Conservation (phyloP, 2,797 vertebrate genomes). For the Benthosema pterotum region DNA sequence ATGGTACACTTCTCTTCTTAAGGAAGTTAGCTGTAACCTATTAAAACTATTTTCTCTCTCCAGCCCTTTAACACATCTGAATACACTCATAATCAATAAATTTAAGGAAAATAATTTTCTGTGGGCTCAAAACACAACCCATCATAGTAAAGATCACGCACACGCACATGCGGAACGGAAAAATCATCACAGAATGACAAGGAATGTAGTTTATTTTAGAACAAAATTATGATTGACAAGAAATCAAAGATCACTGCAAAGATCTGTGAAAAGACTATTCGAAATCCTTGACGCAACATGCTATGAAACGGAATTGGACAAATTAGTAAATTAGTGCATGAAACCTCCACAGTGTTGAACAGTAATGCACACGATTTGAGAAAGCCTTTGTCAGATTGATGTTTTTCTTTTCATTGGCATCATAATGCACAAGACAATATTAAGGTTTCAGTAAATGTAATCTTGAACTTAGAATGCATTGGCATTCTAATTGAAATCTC, state of each 20-base stretch:
- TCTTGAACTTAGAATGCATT: no score
- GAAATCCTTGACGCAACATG: conserved; percentile 1
- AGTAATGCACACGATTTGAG: conserved; percentile 29
- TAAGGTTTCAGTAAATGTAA: conserved; percentile 7
- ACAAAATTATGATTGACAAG: conserved; percentile 40
- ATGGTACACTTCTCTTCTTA: no score
- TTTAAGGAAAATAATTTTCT: no score
- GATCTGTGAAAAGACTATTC: not conserved
- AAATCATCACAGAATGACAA: conserved; percentile 37
- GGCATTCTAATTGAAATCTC: conserved; percentile 15
- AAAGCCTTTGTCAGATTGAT: not conserved
- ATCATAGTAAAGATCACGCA: no score
- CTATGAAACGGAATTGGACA: conserved; percentile 7
- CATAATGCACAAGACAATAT: not conserved
- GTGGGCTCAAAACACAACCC: no score
- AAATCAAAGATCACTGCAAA: conserved; percentile 35
- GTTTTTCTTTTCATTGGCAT: conserved; percentile 5
- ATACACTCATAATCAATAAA: no score
- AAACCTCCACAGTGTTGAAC: conserved; percentile 18
- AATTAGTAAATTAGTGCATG: conserved; percentile 12
- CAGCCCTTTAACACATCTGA: no score
- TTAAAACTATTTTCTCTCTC: no score
- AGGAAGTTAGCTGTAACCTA: no score
- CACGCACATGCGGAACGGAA: no score
- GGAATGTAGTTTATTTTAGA: conserved; percentile 52